These are phyloP conservation scores for Parnassius apollo DNA, from an alignment of 2,888 invertebrate species.

Conservation along the genomic window DNA sequence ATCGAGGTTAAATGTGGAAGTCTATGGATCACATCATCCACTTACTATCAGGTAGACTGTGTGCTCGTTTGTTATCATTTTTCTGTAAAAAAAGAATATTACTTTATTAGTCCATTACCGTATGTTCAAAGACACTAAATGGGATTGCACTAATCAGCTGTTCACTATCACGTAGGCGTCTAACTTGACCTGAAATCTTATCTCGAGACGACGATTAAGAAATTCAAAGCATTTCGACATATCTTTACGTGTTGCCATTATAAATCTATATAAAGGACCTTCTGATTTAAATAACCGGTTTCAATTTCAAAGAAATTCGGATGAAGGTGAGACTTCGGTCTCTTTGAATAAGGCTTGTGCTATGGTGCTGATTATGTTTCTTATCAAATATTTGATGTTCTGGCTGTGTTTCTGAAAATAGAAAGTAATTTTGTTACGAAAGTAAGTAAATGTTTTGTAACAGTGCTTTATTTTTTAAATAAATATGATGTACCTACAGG, in stretches of 20 bases:
- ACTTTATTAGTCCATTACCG: too few relatives aligned
- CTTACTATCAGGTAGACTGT: too few relatives aligned
- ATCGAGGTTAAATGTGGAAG: too few relatives aligned
- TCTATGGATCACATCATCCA: too few relatives aligned
- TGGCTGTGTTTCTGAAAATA: too few relatives aligned
- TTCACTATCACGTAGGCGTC: slow-evolving; percentile 20
- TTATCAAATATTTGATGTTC: not conserved
- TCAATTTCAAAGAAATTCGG: slow-evolving; percentile 13
- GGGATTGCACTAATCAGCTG: slow-evolving; percentile 23
- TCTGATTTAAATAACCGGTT: slow-evolving; percentile 25
- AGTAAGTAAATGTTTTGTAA: too few relatives aligned
- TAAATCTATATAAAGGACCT: slow-evolving; percentile 10
- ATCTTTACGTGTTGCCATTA: slow-evolving; percentile 19
- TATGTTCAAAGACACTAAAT: slow-evolving; percentile 2
- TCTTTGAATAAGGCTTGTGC: slow-evolving; percentile 6
- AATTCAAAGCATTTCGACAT: slow-evolving; percentile 21
- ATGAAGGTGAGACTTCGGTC: slow-evolving; percentile 6
- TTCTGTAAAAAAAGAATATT: too few relatives aligned
- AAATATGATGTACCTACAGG: too few relatives aligned
- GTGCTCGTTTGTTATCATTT: too few relatives aligned
- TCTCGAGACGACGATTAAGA: slow-evolving; percentile 20
- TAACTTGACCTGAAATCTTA: slow-evolving; percentile 26
- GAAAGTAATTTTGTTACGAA: too few relatives aligned
- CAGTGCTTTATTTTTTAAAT: too few relatives aligned
- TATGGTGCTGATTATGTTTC: not conserved